phyloP scores from a whole-genome alignment of 1,140 invertebrate species.

The Uloborus diversus region DNA sequence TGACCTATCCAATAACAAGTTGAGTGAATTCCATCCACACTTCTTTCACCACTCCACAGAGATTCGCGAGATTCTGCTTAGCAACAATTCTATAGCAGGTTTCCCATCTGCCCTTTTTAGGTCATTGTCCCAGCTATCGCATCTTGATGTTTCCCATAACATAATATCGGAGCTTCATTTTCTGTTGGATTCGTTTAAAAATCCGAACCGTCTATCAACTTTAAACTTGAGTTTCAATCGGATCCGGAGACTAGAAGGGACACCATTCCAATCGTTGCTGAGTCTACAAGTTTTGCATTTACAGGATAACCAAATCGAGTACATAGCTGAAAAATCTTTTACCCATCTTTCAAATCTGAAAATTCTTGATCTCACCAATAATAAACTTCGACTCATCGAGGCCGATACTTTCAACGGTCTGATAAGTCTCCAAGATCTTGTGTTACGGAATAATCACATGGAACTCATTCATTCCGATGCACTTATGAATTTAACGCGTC shows the following conservation, averaged over 20 bases:
- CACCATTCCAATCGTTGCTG: constrained; percentile 73
- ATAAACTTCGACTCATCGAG: constrained; percentile 80
- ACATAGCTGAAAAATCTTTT: constrained; percentile 68
- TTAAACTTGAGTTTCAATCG: constrained; percentile 86
- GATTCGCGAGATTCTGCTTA: constrained; percentile 80
- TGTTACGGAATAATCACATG: constrained; percentile 80
- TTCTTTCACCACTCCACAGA: constrained; percentile 78
- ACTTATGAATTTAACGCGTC: constrained; percentile 60
- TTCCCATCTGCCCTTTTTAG: constrained; percentile 80
- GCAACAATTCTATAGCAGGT: constrained; percentile 83
- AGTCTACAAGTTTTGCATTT: constrained; percentile 59
- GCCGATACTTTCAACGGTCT: constrained; percentile 84
- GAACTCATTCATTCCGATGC: constrained; percentile 60
- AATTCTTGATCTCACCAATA: constrained; percentile 80
- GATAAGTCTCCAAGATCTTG: constrained; percentile 83
- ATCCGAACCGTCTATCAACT: constrained; percentile 84
- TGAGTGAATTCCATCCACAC: constrained; percentile 80
- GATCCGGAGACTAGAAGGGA: constrained; percentile 81
- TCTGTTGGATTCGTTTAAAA: constrained; percentile 83
- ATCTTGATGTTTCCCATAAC: constrained; percentile 87
- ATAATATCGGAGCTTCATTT: constrained; percentile 82
- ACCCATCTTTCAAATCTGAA: constrained; percentile 84
- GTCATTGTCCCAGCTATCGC: constrained; percentile 79
- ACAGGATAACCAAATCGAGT: constrained; percentile 60
- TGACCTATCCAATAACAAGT: constrained; percentile 84